phyloP scores from a whole-genome alignment of 1,140 invertebrate genomes.

The Tyrophagus putrescentiae region DNA sequence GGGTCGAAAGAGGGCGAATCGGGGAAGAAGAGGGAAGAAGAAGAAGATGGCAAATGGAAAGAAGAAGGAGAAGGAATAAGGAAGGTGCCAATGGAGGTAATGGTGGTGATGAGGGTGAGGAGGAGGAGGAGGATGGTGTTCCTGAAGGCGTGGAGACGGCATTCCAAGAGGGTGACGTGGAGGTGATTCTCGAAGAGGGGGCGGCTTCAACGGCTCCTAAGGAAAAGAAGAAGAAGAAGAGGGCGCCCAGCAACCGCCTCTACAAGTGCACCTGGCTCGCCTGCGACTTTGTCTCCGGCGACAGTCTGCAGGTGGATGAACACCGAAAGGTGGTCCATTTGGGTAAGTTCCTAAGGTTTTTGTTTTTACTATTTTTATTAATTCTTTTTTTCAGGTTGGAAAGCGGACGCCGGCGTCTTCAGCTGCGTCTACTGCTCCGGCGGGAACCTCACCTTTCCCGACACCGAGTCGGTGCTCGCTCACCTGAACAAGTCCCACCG shows the following conservation, averaged over 20 bases:
- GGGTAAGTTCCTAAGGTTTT: constrained; percentile 1
- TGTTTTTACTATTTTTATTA: background rate
- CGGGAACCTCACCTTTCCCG: background rate
- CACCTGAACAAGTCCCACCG: no score
- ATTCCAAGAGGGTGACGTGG: no score
- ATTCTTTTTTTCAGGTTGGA: background rate
- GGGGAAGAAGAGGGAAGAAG: no score
- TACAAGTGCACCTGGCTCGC: background rate
- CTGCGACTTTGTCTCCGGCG: background rate
- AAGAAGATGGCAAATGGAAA: background rate
- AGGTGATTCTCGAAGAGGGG: no score
- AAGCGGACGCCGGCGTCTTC: background rate
- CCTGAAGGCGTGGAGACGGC: no score
- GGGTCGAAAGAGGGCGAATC: no score
- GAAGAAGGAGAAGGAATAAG: background rate
- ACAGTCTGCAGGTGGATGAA: background rate
- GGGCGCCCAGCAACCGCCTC: no score
- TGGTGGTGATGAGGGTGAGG: background rate
- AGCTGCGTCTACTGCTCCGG: background rate
- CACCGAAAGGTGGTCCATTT: background rate
- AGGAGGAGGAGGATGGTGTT: no score
- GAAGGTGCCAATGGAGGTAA: background rate
- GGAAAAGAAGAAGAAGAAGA: no score
- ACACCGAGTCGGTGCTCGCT: background rate
- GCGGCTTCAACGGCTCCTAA: no score